Evolutionary conservation across 2,113 vertebrate genomes (phyloP).

Genomic region (Excalfactoria chinensis): DNA sequence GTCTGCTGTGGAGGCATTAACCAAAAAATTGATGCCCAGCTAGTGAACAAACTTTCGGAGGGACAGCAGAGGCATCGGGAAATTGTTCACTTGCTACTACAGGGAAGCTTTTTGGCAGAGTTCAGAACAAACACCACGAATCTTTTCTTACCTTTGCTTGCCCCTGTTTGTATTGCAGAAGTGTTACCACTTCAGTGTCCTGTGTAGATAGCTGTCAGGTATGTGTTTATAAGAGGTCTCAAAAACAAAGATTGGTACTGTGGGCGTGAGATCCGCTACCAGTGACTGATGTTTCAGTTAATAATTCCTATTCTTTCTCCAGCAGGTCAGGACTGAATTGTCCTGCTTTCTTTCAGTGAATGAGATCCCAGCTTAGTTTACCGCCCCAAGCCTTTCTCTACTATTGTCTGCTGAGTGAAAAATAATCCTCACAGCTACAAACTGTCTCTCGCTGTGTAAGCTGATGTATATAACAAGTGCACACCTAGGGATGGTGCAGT

Average conservation of each 20-base stretch:
- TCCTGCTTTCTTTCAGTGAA: not conserved
- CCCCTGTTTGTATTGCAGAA: not conserved
- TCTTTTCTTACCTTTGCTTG: not conserved
- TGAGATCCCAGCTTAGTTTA: not conserved
- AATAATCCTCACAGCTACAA: constrained; percentile 19
- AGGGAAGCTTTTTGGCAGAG: not conserved
- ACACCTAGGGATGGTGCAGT: not conserved
- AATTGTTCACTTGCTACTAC: not conserved
- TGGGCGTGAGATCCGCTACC: not conserved
- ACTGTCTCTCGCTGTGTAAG: constrained; percentile 1
- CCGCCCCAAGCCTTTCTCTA: not conserved
- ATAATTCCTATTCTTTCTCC: not conserved
- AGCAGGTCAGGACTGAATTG: not conserved
- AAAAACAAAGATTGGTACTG: not conserved
- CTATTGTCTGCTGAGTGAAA: not conserved
- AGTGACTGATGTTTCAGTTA: not conserved
- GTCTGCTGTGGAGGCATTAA: not conserved
- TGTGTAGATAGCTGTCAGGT: not conserved
- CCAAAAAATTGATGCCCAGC: not conserved
- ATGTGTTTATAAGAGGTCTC: not conserved
- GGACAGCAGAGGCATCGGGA: not conserved
- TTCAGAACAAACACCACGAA: not conserved
- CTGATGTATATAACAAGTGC: not conserved
- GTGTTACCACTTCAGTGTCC: not conserved
- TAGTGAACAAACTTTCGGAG: not conserved